A percentile compares a stretch with the other conserved stretches of the same genome.
phyloP scores from a whole-genome alignment of 2,888 invertebrate species.

The Omphaloscelis lunosa region DNA sequence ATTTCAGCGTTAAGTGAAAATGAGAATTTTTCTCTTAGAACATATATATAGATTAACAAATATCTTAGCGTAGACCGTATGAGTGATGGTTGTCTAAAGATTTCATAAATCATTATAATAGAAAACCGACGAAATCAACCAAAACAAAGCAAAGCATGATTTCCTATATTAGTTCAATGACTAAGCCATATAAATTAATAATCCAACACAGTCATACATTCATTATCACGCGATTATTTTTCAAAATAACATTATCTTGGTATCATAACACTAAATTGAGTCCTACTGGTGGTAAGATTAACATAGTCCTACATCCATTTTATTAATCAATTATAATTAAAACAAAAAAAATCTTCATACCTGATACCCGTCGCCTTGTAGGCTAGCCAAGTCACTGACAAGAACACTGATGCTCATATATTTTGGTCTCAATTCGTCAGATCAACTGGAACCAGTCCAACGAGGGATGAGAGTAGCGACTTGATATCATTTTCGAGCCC shows the following conservation, averaged over 20 bases:
- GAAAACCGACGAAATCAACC: not conserved
- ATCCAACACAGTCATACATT: not conserved
- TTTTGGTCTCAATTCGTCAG: conserved; percentile 67
- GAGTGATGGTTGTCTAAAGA: not conserved
- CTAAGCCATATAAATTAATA: not conserved
- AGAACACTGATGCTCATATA: conserved; percentile 28
- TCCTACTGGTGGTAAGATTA: not conserved
- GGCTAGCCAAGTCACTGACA: conserved; percentile 27
- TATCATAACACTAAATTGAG: not conserved
- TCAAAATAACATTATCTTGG: conserved; percentile 14
- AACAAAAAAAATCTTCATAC: not conserved
- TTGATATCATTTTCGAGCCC: conserved; percentile 94
- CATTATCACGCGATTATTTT: conserved; percentile 20
- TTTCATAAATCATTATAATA: not conserved
- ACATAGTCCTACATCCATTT: not conserved
- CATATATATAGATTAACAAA: not conserved
- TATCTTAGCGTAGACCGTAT: not conserved
- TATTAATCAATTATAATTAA: not conserved
- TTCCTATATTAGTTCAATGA: conserved; percentile 1
- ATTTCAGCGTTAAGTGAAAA: not conserved
- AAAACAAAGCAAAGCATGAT: not conserved
- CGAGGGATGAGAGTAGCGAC: conserved; percentile 89
- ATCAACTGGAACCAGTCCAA: conserved; percentile 86
- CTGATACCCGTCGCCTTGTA: conserved; percentile 3
- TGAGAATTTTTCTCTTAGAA: too few species aligned